phyloP scores from a whole-genome alignment of 2,888 invertebrate species.

The Xestobium rufovillosum region DNA sequence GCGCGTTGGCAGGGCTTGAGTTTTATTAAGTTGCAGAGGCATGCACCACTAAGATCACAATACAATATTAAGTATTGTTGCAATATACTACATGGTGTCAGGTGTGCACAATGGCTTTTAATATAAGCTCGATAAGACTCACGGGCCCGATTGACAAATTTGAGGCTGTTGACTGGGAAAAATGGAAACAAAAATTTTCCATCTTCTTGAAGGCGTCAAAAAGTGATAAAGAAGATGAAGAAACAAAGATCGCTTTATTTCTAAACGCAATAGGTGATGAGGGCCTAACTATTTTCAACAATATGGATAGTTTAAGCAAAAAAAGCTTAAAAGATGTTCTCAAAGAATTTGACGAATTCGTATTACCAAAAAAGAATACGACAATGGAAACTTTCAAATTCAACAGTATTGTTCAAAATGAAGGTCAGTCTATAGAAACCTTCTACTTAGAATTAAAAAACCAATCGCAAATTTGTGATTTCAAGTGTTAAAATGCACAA shows the following conservation, averaged over 20 bases:
- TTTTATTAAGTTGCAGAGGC: too few species aligned
- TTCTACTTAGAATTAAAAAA: slow-evolving; percentile 7
- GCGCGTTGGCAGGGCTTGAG: too few species aligned
- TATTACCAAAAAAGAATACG: slow-evolving; percentile 23
- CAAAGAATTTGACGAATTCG: slow-evolving; percentile 19
- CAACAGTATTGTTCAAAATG: slow-evolving; percentile 7
- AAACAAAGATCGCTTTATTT: slow-evolving; percentile 22
- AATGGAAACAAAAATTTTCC: slow-evolving; percentile 22
- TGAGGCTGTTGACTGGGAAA: slow-evolving; percentile 19
- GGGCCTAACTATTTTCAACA: slow-evolving; percentile 22
- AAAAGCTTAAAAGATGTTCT: slow-evolving; percentile 14
- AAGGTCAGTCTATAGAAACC: slow-evolving; percentile 1
- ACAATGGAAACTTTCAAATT: slow-evolving; percentile 25
- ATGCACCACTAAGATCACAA: too few species aligned
- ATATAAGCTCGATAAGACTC: too few species aligned
- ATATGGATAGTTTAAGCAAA: slow-evolving; percentile 13
- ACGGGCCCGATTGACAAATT: too few species aligned
- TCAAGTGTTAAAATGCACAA: background rate
- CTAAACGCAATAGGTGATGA: slow-evolving; percentile 23
- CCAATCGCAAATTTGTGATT: slow-evolving; percentile 7
- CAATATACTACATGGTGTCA: too few species aligned
- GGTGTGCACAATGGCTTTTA: too few species aligned
- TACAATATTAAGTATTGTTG: too few species aligned
- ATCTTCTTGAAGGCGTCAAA: slow-evolving; percentile 23
- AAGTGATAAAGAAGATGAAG: slow-evolving; percentile 16